Evolutionary conservation across 2,888 invertebrate genomes (phyloP).

Genomic region (Hypomecis punctinalis): DNA sequence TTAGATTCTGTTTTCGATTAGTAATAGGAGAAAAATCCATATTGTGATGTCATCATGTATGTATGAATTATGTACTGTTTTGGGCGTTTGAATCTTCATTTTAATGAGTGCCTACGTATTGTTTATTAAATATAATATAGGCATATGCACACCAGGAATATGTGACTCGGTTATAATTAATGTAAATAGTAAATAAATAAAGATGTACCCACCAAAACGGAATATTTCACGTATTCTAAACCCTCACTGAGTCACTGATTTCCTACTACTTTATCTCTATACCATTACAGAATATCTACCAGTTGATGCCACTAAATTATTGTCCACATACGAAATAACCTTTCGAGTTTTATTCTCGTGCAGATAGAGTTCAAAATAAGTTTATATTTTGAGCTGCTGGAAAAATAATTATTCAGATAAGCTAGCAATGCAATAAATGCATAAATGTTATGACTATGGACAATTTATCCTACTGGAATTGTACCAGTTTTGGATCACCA

Average conservation of each 20-base stretch:
- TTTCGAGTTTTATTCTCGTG: neutral
- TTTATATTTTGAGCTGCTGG: slow-evolving; percentile 5
- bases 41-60: no score
- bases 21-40: no score
- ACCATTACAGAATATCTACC: no score
- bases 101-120: no score
- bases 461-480: neutral
- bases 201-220: no score
- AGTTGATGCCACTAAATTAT: neutral
- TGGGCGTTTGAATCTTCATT: no score
- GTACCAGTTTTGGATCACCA: neutral
- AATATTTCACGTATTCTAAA: neutral
- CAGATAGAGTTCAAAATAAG: slow-evolving; percentile 14
- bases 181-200: no score
- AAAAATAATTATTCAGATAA: slow-evolving; percentile 26
- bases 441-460: slow-evolving; percentile 15
- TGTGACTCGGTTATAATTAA: no score
- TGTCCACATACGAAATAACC: neutral
- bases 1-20: no score
- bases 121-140: no score
- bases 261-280: slow-evolving; percentile 27
- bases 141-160: no score
- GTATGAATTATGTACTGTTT: no score
- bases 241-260: slow-evolving; percentile 9
- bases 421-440: slow-evolving; percentile 7